Conservation (phyloP, 2,888 invertebrate species). For the Orchestes rusci region DNA sequence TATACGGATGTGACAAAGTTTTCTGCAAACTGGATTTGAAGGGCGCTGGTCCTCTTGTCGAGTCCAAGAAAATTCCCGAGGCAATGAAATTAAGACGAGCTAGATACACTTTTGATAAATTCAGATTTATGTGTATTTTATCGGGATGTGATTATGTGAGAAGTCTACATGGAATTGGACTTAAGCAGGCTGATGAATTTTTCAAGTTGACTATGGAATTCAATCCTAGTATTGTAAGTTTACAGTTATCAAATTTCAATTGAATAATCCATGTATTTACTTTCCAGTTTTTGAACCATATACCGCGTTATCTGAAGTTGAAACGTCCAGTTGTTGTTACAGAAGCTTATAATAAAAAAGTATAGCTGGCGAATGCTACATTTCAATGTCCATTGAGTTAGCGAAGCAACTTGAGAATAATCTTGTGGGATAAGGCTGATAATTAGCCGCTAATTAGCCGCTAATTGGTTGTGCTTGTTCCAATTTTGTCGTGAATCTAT, state of each 20-base stretch:
- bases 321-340: slow-evolving; percentile 59
- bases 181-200: slow-evolving; percentile 86
- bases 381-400: slow-evolving; percentile 90
- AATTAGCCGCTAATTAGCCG: too few species aligned
- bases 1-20: slow-evolving; percentile 94
- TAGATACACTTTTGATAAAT: slow-evolving; percentile 68
- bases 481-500: too few species aligned
- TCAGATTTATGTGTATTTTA: slow-evolving; percentile 92
- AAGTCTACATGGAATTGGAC: slow-evolving; percentile 87
- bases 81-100: slow-evolving; percentile 65
- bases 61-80: slow-evolving; percentile 61
- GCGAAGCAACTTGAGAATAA: too few species aligned
- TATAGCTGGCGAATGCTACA: slow-evolving; percentile 84
- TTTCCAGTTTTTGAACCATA: slow-evolving; percentile 62
- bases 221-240: slow-evolving; percentile 50
- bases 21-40: slow-evolving; percentile 88
- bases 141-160: slow-evolving; percentile 97
- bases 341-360: slow-evolving; percentile 78
- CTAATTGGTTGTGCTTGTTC: too few species aligned
- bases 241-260: background rate
- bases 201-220: slow-evolving; percentile 67
- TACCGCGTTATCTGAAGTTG: slow-evolving; percentile 80
- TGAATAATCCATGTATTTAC: slow-evolving; percentile 1
- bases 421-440: too few species aligned
- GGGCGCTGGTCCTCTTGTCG: slow-evolving; percentile 75